Evolutionary conservation across 2,113 vertebrate species (phyloP), one percentile per base, ranked within the genome.

Genomic region (Tragelaphus strepsiceros): DNA sequence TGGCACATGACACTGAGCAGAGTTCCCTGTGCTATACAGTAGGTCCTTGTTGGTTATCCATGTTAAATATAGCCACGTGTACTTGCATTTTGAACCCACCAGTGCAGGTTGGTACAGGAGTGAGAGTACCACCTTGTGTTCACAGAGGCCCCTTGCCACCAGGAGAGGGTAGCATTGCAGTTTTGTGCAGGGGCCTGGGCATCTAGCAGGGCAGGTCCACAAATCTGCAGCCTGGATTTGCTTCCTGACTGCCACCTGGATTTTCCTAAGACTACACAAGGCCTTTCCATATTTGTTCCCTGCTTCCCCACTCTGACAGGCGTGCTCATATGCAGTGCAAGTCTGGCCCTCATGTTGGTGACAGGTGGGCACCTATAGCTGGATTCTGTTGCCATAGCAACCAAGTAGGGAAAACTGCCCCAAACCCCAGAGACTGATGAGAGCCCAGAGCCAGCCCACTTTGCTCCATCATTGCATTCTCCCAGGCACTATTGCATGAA

Each of bases 281-380:
- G 71, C 78, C 78, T 93, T 78, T 49, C 14, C 10, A 2, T 0
- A 12, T 30, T 24, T 53, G 59, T 78, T 54, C 59, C 80, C 51
- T 56, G 51, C n/a, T 49, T 64, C n/a, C 19, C 26, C 14, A 32
- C 2, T 2, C 62, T 2, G 32, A n/a, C 53, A 58, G 89, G 53
- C 1, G 0, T 3, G 39, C 16, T 67, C 35, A n/a, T 71, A 87
- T 14, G 61, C 51, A n/a, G 54, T 56, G 22, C 21, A 46, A 83
- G 39, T n/a, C 64, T 49, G 61, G 49, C 64, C 77, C 16, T 17
- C 15, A 15, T 59, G 43, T 16, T 89, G 90, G 90, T 46, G 90
- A 96, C 90, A 58, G 92, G 95, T 95, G 97, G 92, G 83, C 35
- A 82, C 84, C 74, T 93, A 94, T 88, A 16, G 35, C 87, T 61